phyloP scores from a whole-genome alignment of 2,113 vertebrate genomes.

The Myotis brandtii region DNA sequence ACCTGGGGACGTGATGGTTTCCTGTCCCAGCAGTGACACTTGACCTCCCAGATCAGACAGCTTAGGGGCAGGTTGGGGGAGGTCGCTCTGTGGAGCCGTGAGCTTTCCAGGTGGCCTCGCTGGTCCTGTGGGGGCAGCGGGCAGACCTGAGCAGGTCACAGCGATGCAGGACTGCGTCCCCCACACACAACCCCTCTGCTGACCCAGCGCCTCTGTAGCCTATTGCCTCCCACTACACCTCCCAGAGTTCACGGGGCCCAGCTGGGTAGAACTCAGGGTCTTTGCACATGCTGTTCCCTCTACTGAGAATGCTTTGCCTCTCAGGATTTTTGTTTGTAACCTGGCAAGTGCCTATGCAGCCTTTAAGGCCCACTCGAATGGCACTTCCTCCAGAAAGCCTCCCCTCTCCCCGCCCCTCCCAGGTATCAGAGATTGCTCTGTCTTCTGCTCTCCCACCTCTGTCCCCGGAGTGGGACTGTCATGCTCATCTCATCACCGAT shows the following conservation, averaged over 20 bases:
- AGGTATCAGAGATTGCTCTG: not conserved
- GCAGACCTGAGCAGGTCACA: not conserved
- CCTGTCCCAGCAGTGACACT: no score
- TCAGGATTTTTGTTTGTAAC: not conserved
- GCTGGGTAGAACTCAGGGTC: not conserved
- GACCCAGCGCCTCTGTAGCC: not conserved
- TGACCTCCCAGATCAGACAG: not conserved
- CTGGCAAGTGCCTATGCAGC: not conserved
- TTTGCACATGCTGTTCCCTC: not conserved
- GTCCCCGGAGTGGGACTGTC: fast-evolving
- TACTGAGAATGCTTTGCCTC: not conserved
- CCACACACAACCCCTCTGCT: not conserved
- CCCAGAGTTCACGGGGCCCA: not conserved
- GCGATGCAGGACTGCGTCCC: no score
- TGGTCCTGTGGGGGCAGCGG: no score
- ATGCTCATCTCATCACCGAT: fast-evolving
- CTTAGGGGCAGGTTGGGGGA: fast-evolving
- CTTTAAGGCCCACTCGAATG: not conserved
- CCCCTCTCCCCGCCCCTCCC: not conserved
- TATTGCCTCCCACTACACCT: not conserved
- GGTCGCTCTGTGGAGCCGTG: not conserved
- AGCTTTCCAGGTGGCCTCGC: no score
- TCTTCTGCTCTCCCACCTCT: not conserved
- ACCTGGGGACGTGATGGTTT: fast-evolving
- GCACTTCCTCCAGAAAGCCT: not conserved